phyloP scores from a whole-genome alignment of 2,113 vertebrate species.

The Protomyctophum bolini region DNA sequence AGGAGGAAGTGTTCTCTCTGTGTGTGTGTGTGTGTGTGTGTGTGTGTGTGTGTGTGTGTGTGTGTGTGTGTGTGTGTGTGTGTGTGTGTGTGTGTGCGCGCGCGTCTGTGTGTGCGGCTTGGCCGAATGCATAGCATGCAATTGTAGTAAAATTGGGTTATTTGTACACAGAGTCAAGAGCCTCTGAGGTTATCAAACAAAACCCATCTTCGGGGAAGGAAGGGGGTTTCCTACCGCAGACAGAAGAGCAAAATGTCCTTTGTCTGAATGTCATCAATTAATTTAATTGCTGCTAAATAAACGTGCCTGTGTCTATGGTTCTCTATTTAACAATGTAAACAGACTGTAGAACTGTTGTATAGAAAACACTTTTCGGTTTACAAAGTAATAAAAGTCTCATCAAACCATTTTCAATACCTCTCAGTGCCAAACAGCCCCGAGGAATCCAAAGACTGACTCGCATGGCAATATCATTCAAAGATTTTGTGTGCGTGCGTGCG shows the following conservation, averaged over 20 bases:
- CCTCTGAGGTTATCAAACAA: too few species aligned
- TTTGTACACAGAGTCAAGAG: too few species aligned
- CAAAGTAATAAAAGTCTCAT: constrained; percentile 3
- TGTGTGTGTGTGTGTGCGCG: not conserved
- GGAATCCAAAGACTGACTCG: constrained; percentile 28
- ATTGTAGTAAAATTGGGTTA: too few species aligned
- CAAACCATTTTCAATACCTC: constrained; percentile 5
- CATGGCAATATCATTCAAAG: constrained; percentile 13
- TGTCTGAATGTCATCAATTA: too few species aligned
- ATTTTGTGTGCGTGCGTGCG: not conserved
- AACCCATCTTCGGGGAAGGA: not conserved
- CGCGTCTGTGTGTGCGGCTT: not conserved
- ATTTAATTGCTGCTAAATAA: too few species aligned
- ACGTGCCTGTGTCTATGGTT: not conserved
- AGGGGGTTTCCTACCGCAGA: not conserved
- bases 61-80: constrained; percentile 5
- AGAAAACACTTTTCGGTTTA: constrained; percentile 8
- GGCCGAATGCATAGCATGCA: not conserved
- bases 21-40: constrained; percentile 10
- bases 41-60: constrained; percentile 12
- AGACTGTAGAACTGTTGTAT: not conserved
- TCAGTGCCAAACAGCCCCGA: constrained; percentile 24
- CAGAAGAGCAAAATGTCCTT: too few species aligned
- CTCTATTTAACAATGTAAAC: not conserved
- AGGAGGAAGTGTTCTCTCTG: not conserved